Conservation (phyloP, 2,797 vertebrate species). For the Mareca strepera region DNA sequence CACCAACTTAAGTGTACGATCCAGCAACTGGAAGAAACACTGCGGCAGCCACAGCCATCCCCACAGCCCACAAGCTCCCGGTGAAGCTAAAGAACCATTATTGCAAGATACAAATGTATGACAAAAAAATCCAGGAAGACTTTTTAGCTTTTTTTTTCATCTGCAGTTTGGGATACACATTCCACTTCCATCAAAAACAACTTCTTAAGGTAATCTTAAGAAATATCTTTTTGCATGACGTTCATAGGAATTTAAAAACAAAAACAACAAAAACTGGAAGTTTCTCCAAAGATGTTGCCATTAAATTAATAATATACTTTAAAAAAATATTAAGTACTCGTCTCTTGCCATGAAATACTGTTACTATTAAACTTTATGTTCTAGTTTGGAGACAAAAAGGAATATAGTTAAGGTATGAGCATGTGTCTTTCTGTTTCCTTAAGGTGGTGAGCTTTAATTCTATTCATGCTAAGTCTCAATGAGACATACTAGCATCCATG, state of each 20-base stretch:
- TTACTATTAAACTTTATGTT: constrained; percentile 69
- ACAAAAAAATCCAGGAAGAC: constrained; percentile 45
- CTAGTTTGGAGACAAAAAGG: constrained; percentile 33
- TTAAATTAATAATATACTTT: constrained; percentile 49
- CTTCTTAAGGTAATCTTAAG: constrained; percentile 74
- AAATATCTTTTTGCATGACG: constrained; percentile 77
- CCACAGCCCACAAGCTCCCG: constrained; percentile 84
- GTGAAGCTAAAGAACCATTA: constrained; percentile 89
- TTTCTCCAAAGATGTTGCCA: constrained; percentile 81
- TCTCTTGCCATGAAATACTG: constrained; percentile 76
- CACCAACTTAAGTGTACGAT: constrained; percentile 80
- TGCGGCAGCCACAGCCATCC: constrained; percentile 83
- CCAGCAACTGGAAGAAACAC: constrained; percentile 88
- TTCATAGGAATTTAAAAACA: constrained; percentile 57
- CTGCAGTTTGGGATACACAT: constrained; percentile 73
- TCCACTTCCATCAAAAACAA: constrained; percentile 62
- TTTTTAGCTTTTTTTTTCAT: constrained; percentile 31
- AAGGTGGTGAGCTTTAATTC: constrained; percentile 80
- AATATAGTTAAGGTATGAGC: constrained; percentile 62
- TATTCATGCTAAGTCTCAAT: constrained; percentile 60
- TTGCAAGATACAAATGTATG: constrained; percentile 90
- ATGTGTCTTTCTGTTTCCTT: constrained; percentile 69
- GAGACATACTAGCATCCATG: constrained; percentile 53
- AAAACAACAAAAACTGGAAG: constrained; percentile 48
- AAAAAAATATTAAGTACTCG: constrained; percentile 67